Evolutionary conservation across 2,888 invertebrate species (phyloP).

Genomic region (Caenorhabditis doughertyi): DNA sequence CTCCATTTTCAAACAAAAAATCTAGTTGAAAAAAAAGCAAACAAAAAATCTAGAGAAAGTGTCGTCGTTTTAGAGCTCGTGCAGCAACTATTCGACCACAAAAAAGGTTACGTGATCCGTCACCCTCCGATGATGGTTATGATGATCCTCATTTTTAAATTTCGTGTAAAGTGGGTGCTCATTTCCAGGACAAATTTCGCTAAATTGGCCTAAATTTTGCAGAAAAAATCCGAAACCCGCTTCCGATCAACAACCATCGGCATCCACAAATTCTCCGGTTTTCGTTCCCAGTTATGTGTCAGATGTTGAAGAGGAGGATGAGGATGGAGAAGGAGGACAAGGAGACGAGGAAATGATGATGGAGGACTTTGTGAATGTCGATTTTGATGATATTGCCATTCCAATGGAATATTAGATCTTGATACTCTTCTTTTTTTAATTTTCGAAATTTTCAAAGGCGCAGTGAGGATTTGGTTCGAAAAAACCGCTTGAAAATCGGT

Average conservation of each 20-base stretch:
- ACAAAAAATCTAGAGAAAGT: conserved; percentile 1
- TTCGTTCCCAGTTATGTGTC: conserved; percentile 29
- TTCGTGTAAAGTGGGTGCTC: conserved; percentile 10
- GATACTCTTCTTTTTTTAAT: not conserved
- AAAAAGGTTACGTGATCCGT: conserved; percentile 45
- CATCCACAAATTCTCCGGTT: conserved; percentile 1
- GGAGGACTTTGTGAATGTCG: conserved; percentile 20
- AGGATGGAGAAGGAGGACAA: conserved; percentile 13
- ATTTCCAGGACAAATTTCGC: too few species aligned
- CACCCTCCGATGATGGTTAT: conserved; percentile 39
- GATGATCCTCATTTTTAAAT: too few species aligned
- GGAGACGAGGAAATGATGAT: too few species aligned
- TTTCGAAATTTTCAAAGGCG: too few species aligned
- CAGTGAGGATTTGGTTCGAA: too few species aligned
- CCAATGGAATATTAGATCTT: conserved; percentile 21
- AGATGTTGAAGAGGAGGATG: conserved; percentile 29
- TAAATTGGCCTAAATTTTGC: too few species aligned
- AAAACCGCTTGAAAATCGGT: too few species aligned
- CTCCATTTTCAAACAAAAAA: not conserved
- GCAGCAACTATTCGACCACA: conserved; percentile 25
- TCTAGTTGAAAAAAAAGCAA: too few species aligned
- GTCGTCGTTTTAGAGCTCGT: conserved; percentile 20
- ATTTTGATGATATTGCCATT: conserved; percentile 17
- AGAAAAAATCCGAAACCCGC: conserved; percentile 8
- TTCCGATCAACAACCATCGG: too few species aligned